Evolutionary conservation across 2,888 invertebrate species (phyloP).

Genomic region (Heliconius hortense): DNA sequence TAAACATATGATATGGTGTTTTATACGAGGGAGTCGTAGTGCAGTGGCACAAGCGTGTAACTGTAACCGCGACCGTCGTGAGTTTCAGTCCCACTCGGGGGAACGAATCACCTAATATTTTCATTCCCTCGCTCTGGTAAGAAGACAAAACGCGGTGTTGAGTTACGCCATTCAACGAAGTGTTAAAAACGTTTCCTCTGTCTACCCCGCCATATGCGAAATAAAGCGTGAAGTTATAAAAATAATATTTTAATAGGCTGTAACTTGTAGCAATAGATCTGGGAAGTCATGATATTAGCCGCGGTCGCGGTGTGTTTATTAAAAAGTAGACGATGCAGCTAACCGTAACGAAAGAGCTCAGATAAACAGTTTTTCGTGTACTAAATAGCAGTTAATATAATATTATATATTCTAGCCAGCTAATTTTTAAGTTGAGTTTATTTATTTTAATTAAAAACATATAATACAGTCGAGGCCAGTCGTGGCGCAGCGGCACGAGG

Average conservation of each 20-base stretch:
- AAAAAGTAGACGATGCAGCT: constrained; percentile 24
- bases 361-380: constrained; percentile 4
- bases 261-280: constrained; percentile 11
- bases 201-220: no score
- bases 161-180: no score
- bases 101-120: no score
- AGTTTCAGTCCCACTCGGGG: no score
- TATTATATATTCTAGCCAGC: not conserved
- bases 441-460: not conserved
- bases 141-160: no score
- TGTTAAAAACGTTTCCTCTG: no score
- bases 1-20: not conserved
- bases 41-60: no score
- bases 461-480: not conserved
- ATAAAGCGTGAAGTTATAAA: no score
- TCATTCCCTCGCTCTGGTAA: no score
- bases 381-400: not conserved
- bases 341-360: constrained; percentile 26
- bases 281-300: constrained; percentile 11
- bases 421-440: not conserved
- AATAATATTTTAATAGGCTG: not conserved
- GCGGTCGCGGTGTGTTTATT: not conserved
- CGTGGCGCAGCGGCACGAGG: no score
- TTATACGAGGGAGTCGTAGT: not conserved
- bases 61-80: no score